Evolutionary conservation across 2,113 vertebrate genomes (phyloP).

Genomic region (Percina caprodes): DNA sequence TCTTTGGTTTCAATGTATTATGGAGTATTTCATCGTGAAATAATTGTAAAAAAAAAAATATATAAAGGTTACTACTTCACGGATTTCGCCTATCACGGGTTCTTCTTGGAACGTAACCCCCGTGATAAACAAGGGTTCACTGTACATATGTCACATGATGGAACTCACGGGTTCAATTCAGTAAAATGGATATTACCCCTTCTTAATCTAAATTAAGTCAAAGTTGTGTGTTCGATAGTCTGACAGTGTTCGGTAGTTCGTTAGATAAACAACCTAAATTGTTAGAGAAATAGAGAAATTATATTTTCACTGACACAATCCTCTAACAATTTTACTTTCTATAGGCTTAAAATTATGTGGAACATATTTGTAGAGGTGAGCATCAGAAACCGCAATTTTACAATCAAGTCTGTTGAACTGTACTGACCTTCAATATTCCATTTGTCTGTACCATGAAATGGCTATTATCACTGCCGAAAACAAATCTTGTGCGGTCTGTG

Average conservation of each 20-base stretch:
- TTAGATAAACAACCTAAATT: neutral
- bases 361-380: neutral
- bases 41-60: no score
- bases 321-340: neutral
- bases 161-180: neutral
- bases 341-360: neutral
- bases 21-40: no score
- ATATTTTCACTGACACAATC: neutral
- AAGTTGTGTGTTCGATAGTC: neutral
- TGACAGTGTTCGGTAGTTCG: no score
- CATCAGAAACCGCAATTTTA: neutral
- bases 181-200: no score
- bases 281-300: neutral
- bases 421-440: slow-evolving; percentile 71
- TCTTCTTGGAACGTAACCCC: no score
- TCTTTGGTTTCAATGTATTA: no score
- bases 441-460: slow-evolving; percentile 68
- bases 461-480: slow-evolving; percentile 50
- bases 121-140: neutral
- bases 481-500: slow-evolving; percentile 35
- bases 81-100: no score
- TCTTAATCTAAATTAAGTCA: neutral
- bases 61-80: no score
- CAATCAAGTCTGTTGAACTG: neutral
- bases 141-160: neutral